Evolutionary conservation across 2,113 vertebrate genomes (phyloP).

Genomic region (Carollia perspicillata): DNA sequence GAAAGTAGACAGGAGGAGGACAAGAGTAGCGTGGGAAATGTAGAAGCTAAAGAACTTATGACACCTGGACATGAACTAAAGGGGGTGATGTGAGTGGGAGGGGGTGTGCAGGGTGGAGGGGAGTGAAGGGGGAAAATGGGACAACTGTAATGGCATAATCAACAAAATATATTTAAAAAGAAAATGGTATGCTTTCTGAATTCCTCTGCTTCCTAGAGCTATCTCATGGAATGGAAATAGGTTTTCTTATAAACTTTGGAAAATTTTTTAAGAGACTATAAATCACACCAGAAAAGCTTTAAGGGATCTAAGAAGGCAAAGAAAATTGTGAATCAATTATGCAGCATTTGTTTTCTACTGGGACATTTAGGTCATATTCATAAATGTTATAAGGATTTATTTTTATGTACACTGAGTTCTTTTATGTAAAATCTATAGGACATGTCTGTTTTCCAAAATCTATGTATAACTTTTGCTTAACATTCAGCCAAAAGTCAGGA

Average conservation of each 20-base stretch:
- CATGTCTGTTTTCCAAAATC: constrained; percentile 13
- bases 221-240: background rate
- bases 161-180: no score
- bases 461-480: background rate
- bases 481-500: background rate
- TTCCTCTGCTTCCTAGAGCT: background rate
- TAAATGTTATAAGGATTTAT: background rate
- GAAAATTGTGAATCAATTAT: constrained; percentile 7
- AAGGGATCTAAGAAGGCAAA: constrained; percentile 20
- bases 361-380: background rate
- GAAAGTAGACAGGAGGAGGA: no score
- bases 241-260: constrained; percentile 12
- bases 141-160: no score
- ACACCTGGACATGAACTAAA: no score
- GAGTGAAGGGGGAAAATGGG: no score
- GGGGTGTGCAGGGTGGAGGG: no score
- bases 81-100: no score
- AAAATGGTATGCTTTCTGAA: constrained; percentile 38
- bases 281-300: background rate
- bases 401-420: background rate
- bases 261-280: constrained; percentile 9
- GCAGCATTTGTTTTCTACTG: background rate
- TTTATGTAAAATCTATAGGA: constrained; percentile 25
- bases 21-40: no score
- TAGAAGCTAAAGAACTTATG: no score